Conservation (phyloP, 2,113 vertebrate species). For the Leiothrix lutea region DNA sequence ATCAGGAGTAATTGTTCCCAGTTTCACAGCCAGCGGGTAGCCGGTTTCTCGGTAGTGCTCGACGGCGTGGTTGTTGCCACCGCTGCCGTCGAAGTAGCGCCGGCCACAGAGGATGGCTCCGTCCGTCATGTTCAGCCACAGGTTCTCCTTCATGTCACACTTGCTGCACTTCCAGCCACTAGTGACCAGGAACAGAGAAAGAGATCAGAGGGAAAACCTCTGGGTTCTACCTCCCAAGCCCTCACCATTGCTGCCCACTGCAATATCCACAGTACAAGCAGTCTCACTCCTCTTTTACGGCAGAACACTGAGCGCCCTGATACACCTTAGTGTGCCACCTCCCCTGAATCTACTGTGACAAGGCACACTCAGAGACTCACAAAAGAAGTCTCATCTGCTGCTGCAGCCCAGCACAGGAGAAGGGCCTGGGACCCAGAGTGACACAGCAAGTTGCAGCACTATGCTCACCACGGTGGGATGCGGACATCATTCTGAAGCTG, state of each 20-base stretch:
- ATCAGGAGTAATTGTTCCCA: constrained; percentile 96
- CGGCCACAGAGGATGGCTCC: constrained; percentile 94
- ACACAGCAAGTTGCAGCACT: background rate
- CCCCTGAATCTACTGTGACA: background rate
- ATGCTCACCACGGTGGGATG: constrained; percentile 91
- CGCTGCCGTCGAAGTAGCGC: constrained; percentile 94
- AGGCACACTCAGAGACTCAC: background rate
- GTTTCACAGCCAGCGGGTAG: constrained; percentile 93
- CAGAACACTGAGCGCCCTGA: background rate
- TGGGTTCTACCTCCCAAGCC: background rate
- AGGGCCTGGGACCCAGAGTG: background rate
- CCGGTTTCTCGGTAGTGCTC: constrained; percentile 90
- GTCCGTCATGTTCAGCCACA: constrained; percentile 97
- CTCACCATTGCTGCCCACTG: background rate
- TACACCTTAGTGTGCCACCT: background rate
- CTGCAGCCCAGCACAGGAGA: background rate
- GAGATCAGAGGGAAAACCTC: background rate
- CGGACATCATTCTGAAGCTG: constrained; percentile 92
- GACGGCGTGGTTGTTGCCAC: constrained; percentile 95
- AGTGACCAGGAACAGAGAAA: background rate
- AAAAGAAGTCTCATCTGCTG: background rate
- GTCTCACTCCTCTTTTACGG: background rate
- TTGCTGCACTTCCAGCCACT: constrained; percentile 97
- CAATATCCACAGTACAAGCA: rapidly evolving
- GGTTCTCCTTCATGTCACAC: constrained; percentile 94